These are phyloP conservation scores for Paguma larvata DNA, from an alignment of 2,797 vertebrate genomes.

Conservation along the genomic window DNA sequence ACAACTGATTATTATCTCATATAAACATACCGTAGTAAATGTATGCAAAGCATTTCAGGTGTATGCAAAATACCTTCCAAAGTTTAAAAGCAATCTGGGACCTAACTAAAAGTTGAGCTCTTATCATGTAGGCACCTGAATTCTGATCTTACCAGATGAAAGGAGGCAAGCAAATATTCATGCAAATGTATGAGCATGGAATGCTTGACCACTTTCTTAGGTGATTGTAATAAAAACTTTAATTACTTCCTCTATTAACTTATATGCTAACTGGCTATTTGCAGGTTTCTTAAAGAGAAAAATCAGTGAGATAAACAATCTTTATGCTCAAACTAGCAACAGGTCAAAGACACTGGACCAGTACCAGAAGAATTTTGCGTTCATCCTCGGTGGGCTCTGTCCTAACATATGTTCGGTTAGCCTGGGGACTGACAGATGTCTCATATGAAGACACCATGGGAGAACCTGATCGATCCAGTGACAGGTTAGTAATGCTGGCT, in stretches of 20 bases:
- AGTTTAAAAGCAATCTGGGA: conserved; percentile 41
- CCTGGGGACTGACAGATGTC: conserved; percentile 96
- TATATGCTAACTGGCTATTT: conserved; percentile 20
- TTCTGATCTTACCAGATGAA: conserved; percentile 63
- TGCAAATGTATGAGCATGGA: not conserved
- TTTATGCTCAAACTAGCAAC: conserved; percentile 46
- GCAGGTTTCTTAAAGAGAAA: not conserved
- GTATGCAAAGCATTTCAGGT: not conserved
- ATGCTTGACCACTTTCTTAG: not conserved
- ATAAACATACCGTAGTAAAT: conserved; percentile 39
- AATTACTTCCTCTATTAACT: conserved; percentile 57
- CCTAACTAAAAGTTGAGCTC: conserved; percentile 48
- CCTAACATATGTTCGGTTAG: conserved; percentile 92
- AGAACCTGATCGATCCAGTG: conserved; percentile 95
- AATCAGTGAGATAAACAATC: not conserved
- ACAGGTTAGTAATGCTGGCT: conserved; percentile 96
- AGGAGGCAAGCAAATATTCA: conserved; percentile 36
- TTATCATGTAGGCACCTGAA: conserved; percentile 1
- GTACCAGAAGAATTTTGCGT: conserved; percentile 98
- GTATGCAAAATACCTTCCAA: conserved; percentile 27
- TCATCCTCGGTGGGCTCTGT: conserved; percentile 96
- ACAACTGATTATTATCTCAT: conserved; percentile 25
- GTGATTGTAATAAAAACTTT: conserved; percentile 32
- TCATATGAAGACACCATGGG: conserved; percentile 97
- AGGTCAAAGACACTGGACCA: not conserved